Evolutionary conservation across 2,888 invertebrate species (phyloP).

Genomic region (Dendrolimus pini): DNA sequence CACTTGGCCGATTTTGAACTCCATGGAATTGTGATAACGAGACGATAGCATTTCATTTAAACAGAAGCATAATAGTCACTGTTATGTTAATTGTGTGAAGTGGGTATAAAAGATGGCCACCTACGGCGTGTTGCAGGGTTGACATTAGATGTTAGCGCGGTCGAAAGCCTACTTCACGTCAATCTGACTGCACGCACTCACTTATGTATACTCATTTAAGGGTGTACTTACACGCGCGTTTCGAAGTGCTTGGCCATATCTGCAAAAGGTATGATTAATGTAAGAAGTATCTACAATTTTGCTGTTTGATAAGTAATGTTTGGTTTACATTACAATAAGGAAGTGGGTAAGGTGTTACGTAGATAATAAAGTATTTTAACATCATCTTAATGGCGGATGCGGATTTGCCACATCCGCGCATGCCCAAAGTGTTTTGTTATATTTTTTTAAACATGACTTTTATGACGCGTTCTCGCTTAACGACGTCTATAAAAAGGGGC

Average conservation of each 20-base stretch:
- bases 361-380: neutral
- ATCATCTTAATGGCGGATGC: neutral
- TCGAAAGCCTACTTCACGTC: conserved; percentile 19
- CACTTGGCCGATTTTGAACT: neutral
- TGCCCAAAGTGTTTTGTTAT: neutral
- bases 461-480: neutral
- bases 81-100: conserved; percentile 21
- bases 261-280: neutral
- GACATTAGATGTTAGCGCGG: conserved; percentile 31
- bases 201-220: conserved; percentile 11
- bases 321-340: no score
- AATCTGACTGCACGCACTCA: conserved; percentile 15
- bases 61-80: conserved; percentile 11
- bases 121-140: conserved; percentile 22
- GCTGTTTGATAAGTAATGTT: no score
- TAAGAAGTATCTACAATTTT: no score
- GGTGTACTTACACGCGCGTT: neutral
- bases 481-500: neutral
- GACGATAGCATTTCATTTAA: conserved; percentile 2
- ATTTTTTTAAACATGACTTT: neutral
- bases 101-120: conserved; percentile 26
- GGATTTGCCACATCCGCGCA: conserved; percentile 1
- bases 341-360: neutral
- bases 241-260: neutral
- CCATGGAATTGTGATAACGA: conserved; percentile 2